Base-by-base conservation (phyloP, 2,888 invertebrate genomes). In the Nysson spinosus region DNA sequence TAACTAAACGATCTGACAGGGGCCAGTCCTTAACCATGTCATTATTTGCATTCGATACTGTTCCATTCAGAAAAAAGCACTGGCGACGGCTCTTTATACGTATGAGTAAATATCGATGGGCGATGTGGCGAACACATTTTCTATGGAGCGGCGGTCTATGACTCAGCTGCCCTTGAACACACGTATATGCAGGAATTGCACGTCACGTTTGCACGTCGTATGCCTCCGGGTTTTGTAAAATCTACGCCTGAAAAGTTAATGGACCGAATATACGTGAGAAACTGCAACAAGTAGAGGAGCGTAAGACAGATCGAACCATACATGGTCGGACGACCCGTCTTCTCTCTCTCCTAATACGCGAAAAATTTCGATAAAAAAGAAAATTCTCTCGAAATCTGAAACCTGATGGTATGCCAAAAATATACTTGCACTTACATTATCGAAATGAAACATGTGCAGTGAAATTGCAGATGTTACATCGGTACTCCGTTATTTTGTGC, bases 81-180 rank as follows among this genome's bases (percentile, higher is more conserved):
- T 34, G 46, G 49, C 49, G 35, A 34, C 50, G 64, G 14, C 57
- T 32, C 56, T 58, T 61, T 28, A 28, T 39, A 20, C 26, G 40
- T 16, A 30, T 28, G 34, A 28, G 34, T 17, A 35, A 26, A 46
- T 44, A 62, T 66, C 58, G 62, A 49, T 35, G 57, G 51, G 66
- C 72, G 67, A 70, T 77, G 72, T 81, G 80, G 80, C 80, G 79
- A 77, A 75, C 58, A 79, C 76, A 71, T 79, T 81, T 81, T 81
- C 82, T 81, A 79, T 75, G 75, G 75, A 40, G 60, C 58, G 73
- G 63, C 70, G 74, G 73, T 76, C 82, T 76, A 75, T 80, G 82
- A 83, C 69, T 80, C 80, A 82, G 72, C 63, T 78, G 83, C 74
- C 84, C 84, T 84, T 84, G 83, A 75, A 68, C 72, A 67, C n/a